Evolutionary conservation across 2,113 vertebrate species (phyloP).

Genomic region (Plestiodon gilberti): DNA sequence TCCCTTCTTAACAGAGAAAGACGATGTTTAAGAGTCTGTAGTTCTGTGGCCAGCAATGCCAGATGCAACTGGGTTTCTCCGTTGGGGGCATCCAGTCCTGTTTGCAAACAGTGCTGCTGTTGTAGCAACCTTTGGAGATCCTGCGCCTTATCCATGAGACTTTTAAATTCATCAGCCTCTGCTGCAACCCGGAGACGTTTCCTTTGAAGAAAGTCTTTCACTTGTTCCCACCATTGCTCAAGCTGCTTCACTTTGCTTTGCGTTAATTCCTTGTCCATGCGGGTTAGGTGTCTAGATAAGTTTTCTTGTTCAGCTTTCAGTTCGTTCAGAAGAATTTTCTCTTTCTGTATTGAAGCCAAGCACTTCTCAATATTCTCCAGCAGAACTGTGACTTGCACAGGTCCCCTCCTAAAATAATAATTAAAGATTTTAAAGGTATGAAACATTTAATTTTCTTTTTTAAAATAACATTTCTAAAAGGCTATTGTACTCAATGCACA

Average conservation of each 20-base stretch:
- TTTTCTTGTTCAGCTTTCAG: constrained; percentile 72
- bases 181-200: constrained; percentile 69
- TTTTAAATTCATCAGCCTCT: constrained; percentile 66
- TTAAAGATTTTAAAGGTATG: neutral
- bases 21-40: constrained; percentile 75
- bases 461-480: neutral
- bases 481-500: neutral
- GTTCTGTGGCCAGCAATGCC: constrained; percentile 74
- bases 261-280: constrained; percentile 74
- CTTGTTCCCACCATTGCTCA: constrained; percentile 77
- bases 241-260: constrained; percentile 76
- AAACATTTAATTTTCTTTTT: neutral
- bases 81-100: constrained; percentile 48
- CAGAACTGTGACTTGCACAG: constrained; percentile 76
- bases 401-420: constrained; percentile 71
- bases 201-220: constrained; percentile 77
- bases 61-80: constrained; percentile 62
- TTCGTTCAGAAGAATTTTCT: constrained; percentile 74
- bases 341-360: constrained; percentile 76
- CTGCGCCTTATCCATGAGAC: constrained; percentile 70
- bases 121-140: constrained; percentile 76
- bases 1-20: constrained; percentile 75
- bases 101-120: constrained; percentile 59
- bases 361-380: constrained; percentile 77
- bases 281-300: constrained; percentile 73